These are phyloP conservation scores for Crepidodera aurea DNA, from an alignment of 2,888 invertebrate genomes.

Conservation along the genomic window DNA sequence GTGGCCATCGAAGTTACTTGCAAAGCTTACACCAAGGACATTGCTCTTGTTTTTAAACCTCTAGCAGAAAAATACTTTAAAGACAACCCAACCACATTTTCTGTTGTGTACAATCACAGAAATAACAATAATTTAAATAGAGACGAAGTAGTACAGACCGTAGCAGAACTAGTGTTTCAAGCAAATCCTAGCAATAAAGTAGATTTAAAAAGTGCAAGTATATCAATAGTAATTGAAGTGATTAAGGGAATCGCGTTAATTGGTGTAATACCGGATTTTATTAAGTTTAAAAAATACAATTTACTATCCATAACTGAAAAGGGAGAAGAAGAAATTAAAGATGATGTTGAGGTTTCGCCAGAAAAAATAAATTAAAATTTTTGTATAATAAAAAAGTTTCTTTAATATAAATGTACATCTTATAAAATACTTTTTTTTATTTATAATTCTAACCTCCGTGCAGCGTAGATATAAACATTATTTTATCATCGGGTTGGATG, in stretches of 20 bases:
- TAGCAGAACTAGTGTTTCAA: conserved; percentile 75
- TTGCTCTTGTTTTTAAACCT: conserved; percentile 59
- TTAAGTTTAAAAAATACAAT: conserved; percentile 84
- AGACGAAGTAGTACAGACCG: conserved; percentile 74
- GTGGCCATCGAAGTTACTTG: conserved; percentile 85
- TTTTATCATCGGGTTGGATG: conserved; percentile 73
- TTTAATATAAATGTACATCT: no score
- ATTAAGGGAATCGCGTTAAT: conserved; percentile 82
- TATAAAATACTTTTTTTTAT: no score
- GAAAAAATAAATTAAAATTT: no score
- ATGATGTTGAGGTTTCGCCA: neutral
- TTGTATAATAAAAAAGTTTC: no score
- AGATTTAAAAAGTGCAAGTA: conserved; percentile 78
- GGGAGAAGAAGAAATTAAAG: conserved; percentile 5
- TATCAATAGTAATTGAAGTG: conserved; percentile 84
- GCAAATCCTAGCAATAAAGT: conserved; percentile 79
- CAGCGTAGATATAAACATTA: conserved; percentile 83
- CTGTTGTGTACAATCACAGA: conserved; percentile 80
- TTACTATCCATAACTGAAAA: conserved; percentile 68
- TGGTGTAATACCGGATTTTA: conserved; percentile 81
- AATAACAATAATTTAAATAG: conserved; percentile 75
- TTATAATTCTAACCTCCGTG: conserved; percentile 81
- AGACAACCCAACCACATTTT: conserved; percentile 75
- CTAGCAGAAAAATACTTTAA: conserved; percentile 80
- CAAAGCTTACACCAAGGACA: conserved; percentile 80